Conservation (phyloP, 2,113 vertebrate genomes). For the Cercopithecus mona region DNA sequence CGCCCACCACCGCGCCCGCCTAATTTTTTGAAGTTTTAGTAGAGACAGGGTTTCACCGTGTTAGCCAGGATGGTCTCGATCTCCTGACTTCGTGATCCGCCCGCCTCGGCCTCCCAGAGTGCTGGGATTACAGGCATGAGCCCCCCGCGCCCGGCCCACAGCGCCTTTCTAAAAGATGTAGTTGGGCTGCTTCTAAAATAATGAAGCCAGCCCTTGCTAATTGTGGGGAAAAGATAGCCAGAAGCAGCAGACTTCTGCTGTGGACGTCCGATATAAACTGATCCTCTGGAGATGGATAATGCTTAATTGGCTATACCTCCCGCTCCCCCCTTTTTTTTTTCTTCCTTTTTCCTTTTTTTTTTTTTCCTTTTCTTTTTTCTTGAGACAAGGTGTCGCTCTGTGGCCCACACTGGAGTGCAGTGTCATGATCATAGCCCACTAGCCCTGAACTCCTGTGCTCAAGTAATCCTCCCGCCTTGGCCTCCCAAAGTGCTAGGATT, state of each 20-base stretch:
- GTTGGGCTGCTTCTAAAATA: background rate
- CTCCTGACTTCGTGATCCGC: too few species aligned
- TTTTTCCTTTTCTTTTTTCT: too few species aligned
- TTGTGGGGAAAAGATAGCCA: background rate
- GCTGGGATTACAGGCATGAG: too few species aligned
- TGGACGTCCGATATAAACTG: background rate
- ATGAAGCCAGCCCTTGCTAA: background rate
- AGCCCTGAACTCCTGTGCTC: too few species aligned
- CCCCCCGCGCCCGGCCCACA: too few species aligned
- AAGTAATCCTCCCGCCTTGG: background rate
- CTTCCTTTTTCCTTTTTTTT: too few species aligned
- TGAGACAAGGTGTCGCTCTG: background rate
- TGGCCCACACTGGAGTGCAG: background rate
- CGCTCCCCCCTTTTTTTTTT: too few species aligned
- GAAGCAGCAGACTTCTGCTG: background rate
- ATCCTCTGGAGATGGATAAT: background rate
- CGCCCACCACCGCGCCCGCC: too few species aligned
- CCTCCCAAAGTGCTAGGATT: background rate
- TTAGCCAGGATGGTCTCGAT: too few species aligned
- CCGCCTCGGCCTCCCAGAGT: too few species aligned
- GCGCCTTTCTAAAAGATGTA: background rate
- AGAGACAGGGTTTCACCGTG: too few species aligned
- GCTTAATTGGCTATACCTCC: background rate
- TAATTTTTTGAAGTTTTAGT: too few species aligned
- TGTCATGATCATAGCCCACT: background rate